Evolutionary conservation across 1,140 invertebrate species (phyloP).

Genomic region (Pseudoatta argentina): DNA sequence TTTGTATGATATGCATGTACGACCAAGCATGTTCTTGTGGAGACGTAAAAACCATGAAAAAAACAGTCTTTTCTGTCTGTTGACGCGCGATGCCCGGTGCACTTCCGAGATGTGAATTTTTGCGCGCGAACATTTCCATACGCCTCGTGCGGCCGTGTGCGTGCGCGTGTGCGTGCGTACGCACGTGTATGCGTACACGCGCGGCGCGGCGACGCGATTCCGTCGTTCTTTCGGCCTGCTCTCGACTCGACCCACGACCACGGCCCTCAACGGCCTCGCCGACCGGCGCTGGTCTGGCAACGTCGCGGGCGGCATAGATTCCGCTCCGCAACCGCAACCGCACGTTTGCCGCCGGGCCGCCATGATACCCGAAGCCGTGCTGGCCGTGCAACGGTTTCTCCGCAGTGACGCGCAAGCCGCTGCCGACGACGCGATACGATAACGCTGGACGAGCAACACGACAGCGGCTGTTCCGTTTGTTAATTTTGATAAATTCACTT

Average conservation of each 20-base stretch:
- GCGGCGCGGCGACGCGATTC: conserved; percentile 51
- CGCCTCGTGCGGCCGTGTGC: background rate
- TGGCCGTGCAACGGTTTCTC: conserved; percentile 80
- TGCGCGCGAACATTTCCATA: conserved; percentile 2
- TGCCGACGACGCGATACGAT: conserved; percentile 69
- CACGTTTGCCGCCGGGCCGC: conserved; percentile 74
- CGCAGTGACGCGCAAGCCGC: conserved; percentile 82
- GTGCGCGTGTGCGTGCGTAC: background rate
- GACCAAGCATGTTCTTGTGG: too few relatives aligned
- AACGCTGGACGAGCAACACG: conserved; percentile 5
- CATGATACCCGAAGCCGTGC: conserved; percentile 70
- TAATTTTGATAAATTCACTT: background rate
- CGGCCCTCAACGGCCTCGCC: background rate
- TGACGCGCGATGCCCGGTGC: background rate
- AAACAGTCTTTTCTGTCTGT: background rate
- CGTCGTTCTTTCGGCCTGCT: conserved; percentile 64
- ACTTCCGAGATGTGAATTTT: background rate
- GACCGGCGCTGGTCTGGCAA: conserved; percentile 68
- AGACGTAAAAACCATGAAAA: background rate
- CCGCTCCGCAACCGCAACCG: conserved; percentile 83
- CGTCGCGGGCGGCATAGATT: conserved; percentile 78
- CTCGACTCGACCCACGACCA: background rate
- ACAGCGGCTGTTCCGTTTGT: conserved; percentile 53
- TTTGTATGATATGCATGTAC: too few relatives aligned
- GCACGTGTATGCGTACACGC: background rate